These are phyloP conservation scores for Oophaga pumilio DNA, from an alignment of 2,113 vertebrate species.

Conservation along the genomic window DNA sequence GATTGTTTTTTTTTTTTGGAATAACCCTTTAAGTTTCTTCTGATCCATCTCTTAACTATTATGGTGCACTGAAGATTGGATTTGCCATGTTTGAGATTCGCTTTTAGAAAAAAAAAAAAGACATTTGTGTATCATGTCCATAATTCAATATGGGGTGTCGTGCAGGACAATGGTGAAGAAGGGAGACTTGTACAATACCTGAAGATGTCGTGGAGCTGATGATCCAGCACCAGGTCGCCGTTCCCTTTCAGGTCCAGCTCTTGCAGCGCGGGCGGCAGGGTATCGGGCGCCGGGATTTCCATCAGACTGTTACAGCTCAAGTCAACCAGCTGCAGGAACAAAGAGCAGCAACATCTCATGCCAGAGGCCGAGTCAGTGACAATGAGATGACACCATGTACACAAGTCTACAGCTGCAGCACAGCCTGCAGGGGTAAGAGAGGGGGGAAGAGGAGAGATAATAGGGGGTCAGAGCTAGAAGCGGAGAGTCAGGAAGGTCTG, in stretches of 20 bases:
- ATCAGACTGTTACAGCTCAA: conserved; percentile 94
- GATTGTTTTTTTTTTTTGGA: no score
- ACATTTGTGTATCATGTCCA: no score
- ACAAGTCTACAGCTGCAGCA: conserved; percentile 41
- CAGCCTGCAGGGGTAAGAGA: conserved; percentile 52
- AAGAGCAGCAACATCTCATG: conserved; percentile 58
- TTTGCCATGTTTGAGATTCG: no score
- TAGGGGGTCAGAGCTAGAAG: conserved; percentile 42
- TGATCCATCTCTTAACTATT: no score
- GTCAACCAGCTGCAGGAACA: conserved; percentile 83
- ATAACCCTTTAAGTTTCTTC: no score
- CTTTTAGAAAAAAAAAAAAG: no score
- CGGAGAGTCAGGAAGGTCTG: conserved; percentile 27
- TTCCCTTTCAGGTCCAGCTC: conserved; percentile 94
- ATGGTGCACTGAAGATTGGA: no score
- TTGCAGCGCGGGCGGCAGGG: conserved; percentile 83
- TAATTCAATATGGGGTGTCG: not conserved
- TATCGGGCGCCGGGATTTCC: conserved; percentile 89
- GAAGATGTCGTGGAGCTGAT: conserved; percentile 92
- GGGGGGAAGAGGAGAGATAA: conserved; percentile 33
- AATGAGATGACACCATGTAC: conserved; percentile 31
- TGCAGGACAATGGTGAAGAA: not conserved
- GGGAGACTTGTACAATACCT: conserved; percentile 74
- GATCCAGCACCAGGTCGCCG: conserved; percentile 87
- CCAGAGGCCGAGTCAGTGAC: conserved; percentile 36